Conservation (phyloP, 2,888 invertebrate species). For the Pegoplata infirma region DNA sequence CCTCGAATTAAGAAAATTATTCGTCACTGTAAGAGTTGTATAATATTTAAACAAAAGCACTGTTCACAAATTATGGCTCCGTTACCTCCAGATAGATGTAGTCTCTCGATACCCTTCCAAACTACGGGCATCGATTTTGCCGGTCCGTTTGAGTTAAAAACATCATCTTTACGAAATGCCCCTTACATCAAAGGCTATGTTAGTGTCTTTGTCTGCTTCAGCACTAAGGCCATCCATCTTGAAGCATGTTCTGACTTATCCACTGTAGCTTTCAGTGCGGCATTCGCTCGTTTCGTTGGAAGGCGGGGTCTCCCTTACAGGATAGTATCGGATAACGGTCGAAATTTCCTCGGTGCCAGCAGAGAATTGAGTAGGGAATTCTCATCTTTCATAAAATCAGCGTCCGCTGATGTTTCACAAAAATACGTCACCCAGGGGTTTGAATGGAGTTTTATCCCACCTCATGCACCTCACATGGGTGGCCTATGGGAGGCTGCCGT, state of each 20-base stretch:
- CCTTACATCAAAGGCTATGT: conserved; percentile 30
- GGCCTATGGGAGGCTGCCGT: conserved; percentile 6
- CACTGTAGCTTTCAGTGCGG: not conserved
- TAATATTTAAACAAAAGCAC: too few species aligned
- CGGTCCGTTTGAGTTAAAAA: conserved; percentile 47
- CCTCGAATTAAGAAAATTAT: conserved; percentile 10
- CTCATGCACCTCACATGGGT: conserved; percentile 27
- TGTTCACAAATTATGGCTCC: conserved; percentile 25
- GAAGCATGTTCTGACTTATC: too few species aligned
- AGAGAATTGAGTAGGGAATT: too few species aligned
- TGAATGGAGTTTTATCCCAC: conserved; percentile 23
- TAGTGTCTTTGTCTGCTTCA: conserved; percentile 27
- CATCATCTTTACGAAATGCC: conserved; percentile 10
- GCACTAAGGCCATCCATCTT: conserved; percentile 31
- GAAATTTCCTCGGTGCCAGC: conserved; percentile 19
- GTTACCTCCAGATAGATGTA: conserved; percentile 21
- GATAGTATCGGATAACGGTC: too few species aligned
- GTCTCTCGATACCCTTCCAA: conserved; percentile 25
- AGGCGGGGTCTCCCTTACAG: too few species aligned
- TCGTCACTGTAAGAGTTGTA: not conserved
- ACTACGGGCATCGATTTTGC: conserved; percentile 38
- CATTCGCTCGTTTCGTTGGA: too few species aligned
- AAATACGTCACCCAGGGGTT: conserved; percentile 2
- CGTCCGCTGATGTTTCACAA: not conserved
- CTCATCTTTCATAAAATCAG: not conserved